A percentile compares a stretch with the other conserved stretches of the same genome.
Evolutionary conservation across 2,888 invertebrate genomes (phyloP).

Genomic region (Agonopterix alstromeriana): DNA sequence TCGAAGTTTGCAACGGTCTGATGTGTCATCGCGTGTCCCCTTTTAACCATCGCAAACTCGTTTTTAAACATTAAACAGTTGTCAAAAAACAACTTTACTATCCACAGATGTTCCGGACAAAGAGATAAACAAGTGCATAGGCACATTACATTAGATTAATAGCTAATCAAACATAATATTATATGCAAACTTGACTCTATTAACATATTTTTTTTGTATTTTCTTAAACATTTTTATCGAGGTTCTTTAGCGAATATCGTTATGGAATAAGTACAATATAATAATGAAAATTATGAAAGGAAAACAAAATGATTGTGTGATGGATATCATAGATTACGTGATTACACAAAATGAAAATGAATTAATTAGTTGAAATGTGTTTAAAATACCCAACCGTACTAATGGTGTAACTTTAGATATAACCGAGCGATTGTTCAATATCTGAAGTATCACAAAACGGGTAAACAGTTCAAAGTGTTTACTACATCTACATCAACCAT

Average conservation of each 20-base stretch:
- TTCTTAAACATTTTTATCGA: constrained; percentile 48
- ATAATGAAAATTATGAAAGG: constrained; percentile 59
- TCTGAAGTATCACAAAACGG: background rate
- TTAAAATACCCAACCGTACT: constrained; percentile 61
- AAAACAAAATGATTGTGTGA: constrained; percentile 41
- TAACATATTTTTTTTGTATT: constrained; percentile 53
- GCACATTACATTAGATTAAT: constrained; percentile 69
- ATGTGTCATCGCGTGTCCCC: constrained; percentile 28
- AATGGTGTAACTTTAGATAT: constrained; percentile 36
- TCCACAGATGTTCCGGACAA: constrained; percentile 49
- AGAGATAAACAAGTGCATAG: constrained; percentile 53
- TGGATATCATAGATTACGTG: constrained; percentile 39
- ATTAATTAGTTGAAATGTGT: constrained; percentile 48
- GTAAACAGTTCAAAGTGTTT: background rate
- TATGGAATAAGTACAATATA: constrained; percentile 74
- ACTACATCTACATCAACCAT: too few species aligned
- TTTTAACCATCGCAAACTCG: constrained; percentile 37
- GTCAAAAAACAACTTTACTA: constrained; percentile 33
- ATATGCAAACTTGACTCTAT: constrained; percentile 61
- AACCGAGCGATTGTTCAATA: constrained; percentile 24
- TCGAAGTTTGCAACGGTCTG: constrained; percentile 35
- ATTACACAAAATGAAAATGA: constrained; percentile 43
- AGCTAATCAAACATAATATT: constrained; percentile 69
- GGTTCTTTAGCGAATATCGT: constrained; percentile 60
- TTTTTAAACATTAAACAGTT: constrained; percentile 33